Evolutionary conservation across 2,888 invertebrate genomes (phyloP), one percentile per base, ranked within the genome.

Genomic region (Nephrotoma appendiculata): DNA sequence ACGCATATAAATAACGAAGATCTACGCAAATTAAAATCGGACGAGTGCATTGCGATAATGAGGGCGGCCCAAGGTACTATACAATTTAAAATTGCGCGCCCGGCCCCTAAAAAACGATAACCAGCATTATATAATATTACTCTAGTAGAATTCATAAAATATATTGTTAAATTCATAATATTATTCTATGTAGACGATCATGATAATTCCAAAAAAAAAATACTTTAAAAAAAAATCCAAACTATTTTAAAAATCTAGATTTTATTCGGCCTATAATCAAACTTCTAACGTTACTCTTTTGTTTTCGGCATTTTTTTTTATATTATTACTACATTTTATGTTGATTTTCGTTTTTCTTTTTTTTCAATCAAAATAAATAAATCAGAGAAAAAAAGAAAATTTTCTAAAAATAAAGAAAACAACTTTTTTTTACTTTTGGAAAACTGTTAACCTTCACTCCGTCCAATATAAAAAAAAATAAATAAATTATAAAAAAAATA

Each of bases 1-100:
- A 92, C 97, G 7, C 93, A 97, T 45, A 96, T 99, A 12, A 98
- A 98, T 91, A 97, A 96, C 4, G 96, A 97, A 89, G 96, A 97
- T 88, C 92, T 98, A 86, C 94, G 95, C 88, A 93, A 93, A 83
- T 94, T 95, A 6, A 95, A 94, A 86, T 96, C 97, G 89, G 95
- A 98, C 89, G 95, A 97, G 88, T 97, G 97, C 9, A 98, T 97
- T 85, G 95, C 97, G 15, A 94, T 98, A 86, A 94, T 99, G 89
- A 98, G 99, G 92, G 95, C 97, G 88, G 94, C 96, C 88, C 95
- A 94, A 89, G 97, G 96, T 88, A 96, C 95, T 91, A 95, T 97
- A 88, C 93, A 93, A 88, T 93, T 99, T 90, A 98, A 96, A 92
- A 94, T 98, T 88, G 95, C 96, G 89, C 94, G 98, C 91, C 96